Evolutionary conservation across 2,797 vertebrate genomes (phyloP), one percentile per base, ranked within the genome.

Genomic region (Orestias chungarensis): DNA sequence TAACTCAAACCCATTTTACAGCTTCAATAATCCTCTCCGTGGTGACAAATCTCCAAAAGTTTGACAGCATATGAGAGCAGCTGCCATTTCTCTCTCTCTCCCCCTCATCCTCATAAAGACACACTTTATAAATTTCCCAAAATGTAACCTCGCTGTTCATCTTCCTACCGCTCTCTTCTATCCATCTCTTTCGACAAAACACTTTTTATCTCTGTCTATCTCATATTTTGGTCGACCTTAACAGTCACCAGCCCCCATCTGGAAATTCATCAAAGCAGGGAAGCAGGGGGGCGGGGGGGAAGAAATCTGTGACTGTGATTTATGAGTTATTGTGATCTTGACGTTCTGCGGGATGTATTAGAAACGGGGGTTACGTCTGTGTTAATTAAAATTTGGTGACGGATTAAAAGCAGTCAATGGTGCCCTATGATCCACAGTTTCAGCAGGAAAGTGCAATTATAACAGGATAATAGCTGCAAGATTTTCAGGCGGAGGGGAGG

Each of bases 321-420:
- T 92, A 92, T 93, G 90, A 92, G 89, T 92, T 92, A 90, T 92
- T 91, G 92, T 89, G 90, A 92, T 89, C 87, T 76, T 67, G 42
- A 79, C 82, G 81, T 92, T 93, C 87, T 79, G 49, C 55, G 86
- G 86, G 86, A 92, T 85, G 88, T 93, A 88, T 90, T 85, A 25
- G 81, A 87, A 87, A 88, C 78, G 81, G 83, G 87, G 91, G 90
- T 93, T 88, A 89, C 87, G 86, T 89, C 87, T 76, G 92, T 93
- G 92, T 93, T 93, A 93, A 93, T 94, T 93, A 93, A 93, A 94
- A 91, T 93, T 87, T 88, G 88, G 91, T 87, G 86, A 84, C 67
- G 86, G 92, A 94, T 93, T 92, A 93, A 93, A 91, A 91, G 90
- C 90, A 91, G 92, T 92, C 89, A 91, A 91, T 91, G 90, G 87